phyloP scores from a whole-genome alignment of 2,113 vertebrate species.

The Callospermophilus lateralis region DNA sequence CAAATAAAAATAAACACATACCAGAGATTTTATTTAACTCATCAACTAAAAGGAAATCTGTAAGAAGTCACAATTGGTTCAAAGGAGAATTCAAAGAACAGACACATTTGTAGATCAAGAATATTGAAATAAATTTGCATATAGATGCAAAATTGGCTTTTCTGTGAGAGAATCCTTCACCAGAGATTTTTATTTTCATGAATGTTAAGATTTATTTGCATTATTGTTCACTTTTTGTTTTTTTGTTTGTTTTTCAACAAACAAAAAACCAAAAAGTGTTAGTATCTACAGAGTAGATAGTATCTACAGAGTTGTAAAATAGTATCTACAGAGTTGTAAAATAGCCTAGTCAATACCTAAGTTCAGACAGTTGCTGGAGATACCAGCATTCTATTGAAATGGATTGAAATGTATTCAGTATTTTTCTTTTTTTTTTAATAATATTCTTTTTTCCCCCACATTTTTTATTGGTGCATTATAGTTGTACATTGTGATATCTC shows the following conservation, averaged over 20 bases:
- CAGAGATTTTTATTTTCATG: slow-evolving; percentile 40
- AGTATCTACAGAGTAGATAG: neutral
- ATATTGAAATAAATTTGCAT: slow-evolving; percentile 44
- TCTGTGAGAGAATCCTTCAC: neutral
- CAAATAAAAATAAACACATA: slow-evolving; percentile 21
- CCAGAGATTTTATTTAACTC: slow-evolving; percentile 40
- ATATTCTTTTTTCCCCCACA: no score
- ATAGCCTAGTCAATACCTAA: neutral
- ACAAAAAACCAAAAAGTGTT: no score
- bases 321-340: slow-evolving; percentile 4
- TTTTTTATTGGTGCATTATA: no score
- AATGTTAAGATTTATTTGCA: slow-evolving; percentile 34
- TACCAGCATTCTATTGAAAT: neutral
- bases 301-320: neutral
- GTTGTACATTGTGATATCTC: no score
- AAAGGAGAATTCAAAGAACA: slow-evolving; percentile 40
- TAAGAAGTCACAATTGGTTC: neutral
- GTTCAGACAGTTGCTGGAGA: neutral
- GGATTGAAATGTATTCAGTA: neutral
- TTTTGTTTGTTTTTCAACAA: no score
- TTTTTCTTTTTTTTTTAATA: no score
- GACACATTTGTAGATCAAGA: neutral
- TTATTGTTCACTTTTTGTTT: neutral
- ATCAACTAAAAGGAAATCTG: neutral
- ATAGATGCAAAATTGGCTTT: slow-evolving; percentile 15